phyloP scores from a whole-genome alignment of 2,113 vertebrate genomes.

The Pygoscelis adeliae region DNA sequence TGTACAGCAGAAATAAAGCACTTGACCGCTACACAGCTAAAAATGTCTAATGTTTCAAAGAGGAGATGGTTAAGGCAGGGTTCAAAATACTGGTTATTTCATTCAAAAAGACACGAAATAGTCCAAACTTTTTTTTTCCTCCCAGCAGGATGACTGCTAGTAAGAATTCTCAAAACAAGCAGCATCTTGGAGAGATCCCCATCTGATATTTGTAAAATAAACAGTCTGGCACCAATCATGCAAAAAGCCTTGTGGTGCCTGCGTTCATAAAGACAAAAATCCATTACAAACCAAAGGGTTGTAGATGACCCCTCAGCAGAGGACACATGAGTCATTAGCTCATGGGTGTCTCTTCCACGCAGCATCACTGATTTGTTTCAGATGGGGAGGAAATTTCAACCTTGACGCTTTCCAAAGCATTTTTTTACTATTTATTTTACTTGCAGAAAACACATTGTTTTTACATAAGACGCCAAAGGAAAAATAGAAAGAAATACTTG shows the following conservation, averaged over 20 bases:
- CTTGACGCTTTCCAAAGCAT: neutral
- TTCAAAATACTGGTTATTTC: constrained; percentile 72
- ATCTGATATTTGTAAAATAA: constrained; percentile 12
- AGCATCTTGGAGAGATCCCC: neutral
- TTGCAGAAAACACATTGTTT: neutral
- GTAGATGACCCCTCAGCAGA: constrained; percentile 5
- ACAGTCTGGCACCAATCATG: neutral
- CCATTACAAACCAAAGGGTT: neutral
- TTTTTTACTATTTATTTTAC: neutral
- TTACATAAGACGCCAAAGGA: neutral
- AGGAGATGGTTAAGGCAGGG: constrained; percentile 78
- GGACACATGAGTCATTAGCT: constrained; percentile 13
- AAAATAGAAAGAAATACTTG: neutral
- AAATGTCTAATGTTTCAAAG: constrained; percentile 70
- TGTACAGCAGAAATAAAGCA: constrained; percentile 68
- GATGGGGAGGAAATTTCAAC: constrained; percentile 25
- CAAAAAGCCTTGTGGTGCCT: neutral
- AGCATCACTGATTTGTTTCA: constrained; percentile 29
- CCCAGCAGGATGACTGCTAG: neutral
- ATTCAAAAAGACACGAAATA: constrained; percentile 3
- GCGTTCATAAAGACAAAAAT: neutral
- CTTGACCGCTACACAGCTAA: constrained; percentile 64
- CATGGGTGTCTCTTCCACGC: neutral
- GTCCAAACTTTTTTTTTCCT: neutral
- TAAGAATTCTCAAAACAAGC: neutral